Base-by-base conservation (phyloP, 2,888 invertebrate genomes). In the Leptopilina myrica region DNA sequence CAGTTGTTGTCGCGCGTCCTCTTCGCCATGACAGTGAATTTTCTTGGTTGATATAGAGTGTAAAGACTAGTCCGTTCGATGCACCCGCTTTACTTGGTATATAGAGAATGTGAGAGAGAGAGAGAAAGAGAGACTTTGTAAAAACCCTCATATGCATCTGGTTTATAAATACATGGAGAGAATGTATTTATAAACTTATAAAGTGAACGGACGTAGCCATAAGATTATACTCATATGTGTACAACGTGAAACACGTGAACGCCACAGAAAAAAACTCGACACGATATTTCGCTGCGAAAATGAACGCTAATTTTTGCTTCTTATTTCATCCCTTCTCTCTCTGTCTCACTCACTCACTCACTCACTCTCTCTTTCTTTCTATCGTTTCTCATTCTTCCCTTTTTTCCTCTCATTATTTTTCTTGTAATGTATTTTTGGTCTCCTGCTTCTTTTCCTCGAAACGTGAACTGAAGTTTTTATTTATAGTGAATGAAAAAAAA, bases 1-100 rank as follows among this genome's bases (percentile, higher is more conserved):
- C 67, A 43, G 15, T 46, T 49, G 15, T 46, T 49, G 40, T 20
- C 12, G 20, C 43, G 65, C 20, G 9, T 67, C 46, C 53, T 43
- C 43, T 69, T 69, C 49, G 69, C 69, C 69, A 53, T 53, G 69
- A 49, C 53, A 69, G 15, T 69, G 49, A 69, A 69, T 69, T 67
- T 49, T 20, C 26, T 46, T 6, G 20, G 33, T 33, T 15, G 62
- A 62, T 62, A 69, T 46, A 69, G 33, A 33, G 69, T 69, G 53
- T 69, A 69, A 49, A 69, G 49, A 49, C 49, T 26, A 49, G 6
- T 53, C 69, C 69, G 69, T 69, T 69, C 69, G 69, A 69, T 69
- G 69, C 66, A 66, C 66, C 66, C 43, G 66, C 20, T 33, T 66
- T 33, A 5, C 33, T 33, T 33, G 33, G 20, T 46, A 43, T 66